These are phyloP conservation scores for Syrista parreyssii DNA, from an alignment of 2,888 invertebrate genomes.

Conservation along the genomic window DNA sequence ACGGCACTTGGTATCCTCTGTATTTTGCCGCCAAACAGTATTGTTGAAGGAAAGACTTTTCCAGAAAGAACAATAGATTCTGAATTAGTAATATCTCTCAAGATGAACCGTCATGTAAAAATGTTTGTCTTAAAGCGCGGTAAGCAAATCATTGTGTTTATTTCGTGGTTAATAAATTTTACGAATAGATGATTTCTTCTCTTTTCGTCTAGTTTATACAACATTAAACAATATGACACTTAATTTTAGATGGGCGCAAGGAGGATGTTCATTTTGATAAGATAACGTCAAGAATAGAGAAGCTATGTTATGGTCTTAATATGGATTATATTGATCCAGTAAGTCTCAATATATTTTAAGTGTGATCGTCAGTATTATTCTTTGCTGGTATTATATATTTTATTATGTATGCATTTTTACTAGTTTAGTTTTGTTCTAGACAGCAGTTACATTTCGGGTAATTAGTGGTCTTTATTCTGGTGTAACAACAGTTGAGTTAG, in stretches of 20 bases:
- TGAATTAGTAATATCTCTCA: neutral
- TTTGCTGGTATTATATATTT: neutral
- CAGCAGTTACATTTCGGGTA: conserved; percentile 89
- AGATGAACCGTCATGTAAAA: conserved; percentile 52
- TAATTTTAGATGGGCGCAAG: conserved; percentile 80
- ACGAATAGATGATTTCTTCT: conserved; percentile 1
- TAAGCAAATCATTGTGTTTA: conserved; percentile 38
- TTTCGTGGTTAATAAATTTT: neutral
- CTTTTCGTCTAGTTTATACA: conserved; percentile 13
- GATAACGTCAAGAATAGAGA: conserved; percentile 95
- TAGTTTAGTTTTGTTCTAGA: conserved; percentile 64
- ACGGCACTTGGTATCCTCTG: neutral
- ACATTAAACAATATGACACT: conserved; percentile 12
- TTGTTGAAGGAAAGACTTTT: conserved; percentile 7
- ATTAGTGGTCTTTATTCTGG: conserved; percentile 96
- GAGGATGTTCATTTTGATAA: conserved; percentile 97
- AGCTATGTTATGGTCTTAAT: conserved; percentile 94
- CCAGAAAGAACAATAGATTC: conserved; percentile 3
- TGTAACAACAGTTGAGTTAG: conserved; percentile 96
- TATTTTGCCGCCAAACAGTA: neutral
- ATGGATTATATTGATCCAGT: conserved; percentile 97
- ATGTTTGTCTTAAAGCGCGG: conserved; percentile 68
- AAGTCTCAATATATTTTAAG: conserved; percentile 62
- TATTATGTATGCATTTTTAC: neutral
- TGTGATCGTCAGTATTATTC: neutral